phyloP scores from a whole-genome alignment of 2,113 vertebrate genomes.

The Sorex araneus region DNA sequence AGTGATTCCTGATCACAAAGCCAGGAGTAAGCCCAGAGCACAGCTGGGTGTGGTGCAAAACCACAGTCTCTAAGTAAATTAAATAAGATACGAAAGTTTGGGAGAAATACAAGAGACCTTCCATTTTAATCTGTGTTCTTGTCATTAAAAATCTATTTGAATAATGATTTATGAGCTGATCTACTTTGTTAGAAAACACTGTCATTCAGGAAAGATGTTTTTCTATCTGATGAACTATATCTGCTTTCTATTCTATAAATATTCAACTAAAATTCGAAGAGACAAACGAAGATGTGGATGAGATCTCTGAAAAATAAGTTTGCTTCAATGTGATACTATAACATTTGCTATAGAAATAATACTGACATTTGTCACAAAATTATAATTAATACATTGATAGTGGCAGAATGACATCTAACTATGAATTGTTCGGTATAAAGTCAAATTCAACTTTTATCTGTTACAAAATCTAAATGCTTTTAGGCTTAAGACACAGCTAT shows the following conservation, averaged over 20 bases:
- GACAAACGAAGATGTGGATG: not conserved
- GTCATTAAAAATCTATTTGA: not conserved
- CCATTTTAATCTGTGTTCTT: slow-evolving; percentile 18
- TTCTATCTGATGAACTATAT: not conserved
- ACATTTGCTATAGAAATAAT: slow-evolving; percentile 33
- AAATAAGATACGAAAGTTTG: not conserved
- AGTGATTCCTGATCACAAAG: too few species aligned
- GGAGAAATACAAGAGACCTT: slow-evolving; percentile 40
- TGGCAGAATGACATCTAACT: slow-evolving; percentile 40
- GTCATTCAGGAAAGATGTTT: not conserved
- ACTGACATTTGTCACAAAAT: not conserved
- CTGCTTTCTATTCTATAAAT: slow-evolving; percentile 55
- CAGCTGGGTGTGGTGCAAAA: too few species aligned
- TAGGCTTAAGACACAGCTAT: slow-evolving; percentile 22
- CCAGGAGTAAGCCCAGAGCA: too few species aligned
- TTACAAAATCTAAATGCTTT: slow-evolving; percentile 43
- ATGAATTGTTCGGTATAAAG: slow-evolving; percentile 52
- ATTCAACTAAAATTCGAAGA: slow-evolving; percentile 46
- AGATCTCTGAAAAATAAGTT: slow-evolving; percentile 41
- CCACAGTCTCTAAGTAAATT: too few species aligned
- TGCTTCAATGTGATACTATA: not conserved
- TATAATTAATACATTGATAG: slow-evolving; percentile 51
- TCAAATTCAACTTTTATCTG: slow-evolving; percentile 54
- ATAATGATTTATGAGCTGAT: slow-evolving; percentile 24
- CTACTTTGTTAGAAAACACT: slow-evolving; percentile 27